A percentile compares a stretch with the other conserved stretches of the same genome.
phyloP scores from a whole-genome alignment of 2,113 vertebrate genomes.

The Hydrolagus affinis region DNA sequence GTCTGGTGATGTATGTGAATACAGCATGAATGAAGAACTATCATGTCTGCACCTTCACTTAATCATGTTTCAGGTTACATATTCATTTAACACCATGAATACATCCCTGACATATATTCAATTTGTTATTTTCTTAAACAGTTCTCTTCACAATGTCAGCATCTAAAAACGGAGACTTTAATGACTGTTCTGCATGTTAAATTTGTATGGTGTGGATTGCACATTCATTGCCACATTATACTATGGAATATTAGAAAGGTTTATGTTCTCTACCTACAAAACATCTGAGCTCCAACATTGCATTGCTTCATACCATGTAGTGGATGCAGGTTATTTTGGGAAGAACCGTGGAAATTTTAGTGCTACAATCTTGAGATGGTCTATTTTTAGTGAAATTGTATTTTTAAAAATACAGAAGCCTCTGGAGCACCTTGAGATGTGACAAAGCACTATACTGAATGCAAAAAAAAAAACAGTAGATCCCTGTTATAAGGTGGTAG shows the following conservation, averaged over 20 bases:
- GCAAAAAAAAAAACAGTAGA: too few species aligned
- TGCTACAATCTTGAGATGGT: not conserved
- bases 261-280: not conserved
- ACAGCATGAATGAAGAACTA: not conserved
- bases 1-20: not conserved
- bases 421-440: too few species aligned
- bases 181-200: not conserved
- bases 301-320: not conserved
- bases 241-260: not conserved
- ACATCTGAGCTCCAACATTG: not conserved
- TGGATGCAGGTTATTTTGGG: not conserved
- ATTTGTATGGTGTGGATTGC: not conserved
- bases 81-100: slow-evolving; percentile 17
- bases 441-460: too few species aligned
- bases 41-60: not conserved
- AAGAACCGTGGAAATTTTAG: not conserved
- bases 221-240: not conserved
- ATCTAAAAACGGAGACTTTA: not conserved
- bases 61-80: not conserved
- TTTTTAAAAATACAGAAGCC: not conserved
- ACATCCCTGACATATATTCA: not conserved
- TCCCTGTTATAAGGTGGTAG: too few species aligned
- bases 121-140: not conserved
- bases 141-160: not conserved
- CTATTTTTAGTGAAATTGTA: slow-evolving; percentile 9